Evolutionary conservation across 2,797 vertebrate genomes (phyloP), one percentile per base, ranked within the genome.

Genomic region (Choloepus didactylus): DNA sequence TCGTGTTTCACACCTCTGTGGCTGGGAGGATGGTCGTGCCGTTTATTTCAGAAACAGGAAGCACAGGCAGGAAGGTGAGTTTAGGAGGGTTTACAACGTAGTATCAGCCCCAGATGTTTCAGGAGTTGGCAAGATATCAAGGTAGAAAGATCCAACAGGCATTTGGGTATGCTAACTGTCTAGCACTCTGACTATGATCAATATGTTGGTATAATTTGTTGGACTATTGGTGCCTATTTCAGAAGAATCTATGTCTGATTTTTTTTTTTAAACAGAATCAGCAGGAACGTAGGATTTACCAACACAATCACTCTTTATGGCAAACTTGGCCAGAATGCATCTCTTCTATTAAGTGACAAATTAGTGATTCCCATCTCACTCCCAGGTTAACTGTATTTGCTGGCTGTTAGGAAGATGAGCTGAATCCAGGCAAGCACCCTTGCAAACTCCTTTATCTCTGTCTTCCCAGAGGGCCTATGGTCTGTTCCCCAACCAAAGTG

Each of bases 41-140:
- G 8, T 89, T 84, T 73, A 64, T 66, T 91, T 87, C 59, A 69
- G 41, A 41, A 91, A 56, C 29, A 89, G 93, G 41, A 66, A 91
- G 38, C 49, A 76, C 31, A 67, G 35, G 38, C 18, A 41, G n/a
- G 35, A 23, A 67, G 44, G 12, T 51, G 25, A 12, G 38, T 56
- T 95, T 10, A 4, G 56, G 41, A 87, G 18, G 2, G 8, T 67
- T 56, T 91, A 8, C 51, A 72, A 69, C 21, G 59, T 82, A 76
- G 62, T 44, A 4, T 46, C 64, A 27, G 67, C 49, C 9, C 19
- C 56, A 49, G 46, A 29, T 84, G 8, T 87, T 81, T 91, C 72
- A 19, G 15, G 72, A 38, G 49, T 38, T 88, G 12, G 27, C 72
- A 67, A 84, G 62, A 23, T 67, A 16, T n/a, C 15, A 4, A 85